Evolutionary conservation across 2,113 vertebrate species (phyloP), one percentile per base, ranked within the genome.

Genomic region (Trogon surrucura): DNA sequence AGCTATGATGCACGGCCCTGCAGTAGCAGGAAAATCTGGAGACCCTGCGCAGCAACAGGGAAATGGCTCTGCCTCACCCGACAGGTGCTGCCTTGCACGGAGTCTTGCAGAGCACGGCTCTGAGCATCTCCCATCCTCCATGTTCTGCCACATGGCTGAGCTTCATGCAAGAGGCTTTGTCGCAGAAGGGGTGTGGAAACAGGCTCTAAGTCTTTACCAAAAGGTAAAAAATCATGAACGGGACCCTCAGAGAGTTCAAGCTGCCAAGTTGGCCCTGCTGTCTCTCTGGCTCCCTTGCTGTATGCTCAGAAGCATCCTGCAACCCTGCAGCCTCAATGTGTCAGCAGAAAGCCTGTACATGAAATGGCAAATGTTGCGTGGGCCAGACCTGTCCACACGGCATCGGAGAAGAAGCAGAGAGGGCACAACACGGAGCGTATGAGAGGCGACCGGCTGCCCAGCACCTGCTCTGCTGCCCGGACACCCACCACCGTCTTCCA

Each of bases 401-500:
- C 23, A 38, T 10, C 1, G 3, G 45, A 34, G 34, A 56, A 50
- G 41, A 38, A 47, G 34, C 32, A 29, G 15, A 81, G 38, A 87
- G 48, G 27, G 21, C 36, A 11, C 50, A 30, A 36, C 16, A 13
- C 1, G 6, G 4, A 57, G 30, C 5, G 6, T 3, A 26, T 1
- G 48, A 45, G 30, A 66, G 12, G 11, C 1, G 4, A 57, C 45
- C 5, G 29, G 22, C 32, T 47, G 67, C 45, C 25, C 25, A 54
- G 41, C 1, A 2, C 61, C 60, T 23, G 7, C 2, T 3, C 36
- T 10, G 0, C 44, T 48, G 34, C 9, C 60, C 30, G 44, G 62
- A 32, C 62, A 58, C 50, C 45, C 70, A 27, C 64, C 18, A 20
- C 8, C 41, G 51, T 25, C 25, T 61, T 34, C 30, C 32, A 62